phyloP scores from a whole-genome alignment of 2,113 vertebrate species.

The Eublepharis macularius region DNA sequence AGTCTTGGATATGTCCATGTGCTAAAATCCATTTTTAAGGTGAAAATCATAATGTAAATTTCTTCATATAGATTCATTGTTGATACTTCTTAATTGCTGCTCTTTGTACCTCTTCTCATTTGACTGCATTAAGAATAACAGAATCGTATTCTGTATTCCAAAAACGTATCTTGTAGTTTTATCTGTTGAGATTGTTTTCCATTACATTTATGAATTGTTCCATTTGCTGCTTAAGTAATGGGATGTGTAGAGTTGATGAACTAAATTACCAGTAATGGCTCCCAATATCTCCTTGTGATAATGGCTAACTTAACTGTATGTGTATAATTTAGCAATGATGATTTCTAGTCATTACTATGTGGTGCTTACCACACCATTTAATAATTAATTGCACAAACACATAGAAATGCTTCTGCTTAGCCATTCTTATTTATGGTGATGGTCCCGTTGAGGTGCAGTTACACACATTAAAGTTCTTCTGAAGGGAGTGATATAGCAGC shows the following conservation, averaged over 20 bases:
- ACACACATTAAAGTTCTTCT: not conserved
- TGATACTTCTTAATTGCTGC: not conserved
- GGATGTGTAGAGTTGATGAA: not conserved
- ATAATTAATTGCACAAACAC: not conserved
- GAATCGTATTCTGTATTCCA: not conserved
- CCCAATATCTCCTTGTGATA: not conserved
- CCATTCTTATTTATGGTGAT: not conserved
- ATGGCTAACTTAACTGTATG: not conserved
- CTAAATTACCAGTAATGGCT: not conserved
- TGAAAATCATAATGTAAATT: not conserved
- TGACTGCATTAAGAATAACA: not conserved
- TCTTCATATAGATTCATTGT: not conserved
- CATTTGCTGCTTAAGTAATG: not conserved
- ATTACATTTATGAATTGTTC: not conserved
- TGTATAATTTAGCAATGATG: not conserved
- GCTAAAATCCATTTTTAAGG: not conserved
- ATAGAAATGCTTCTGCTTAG: not conserved
- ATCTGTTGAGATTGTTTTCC: not conserved
- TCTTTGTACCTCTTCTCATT: not conserved
- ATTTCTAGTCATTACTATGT: not conserved
- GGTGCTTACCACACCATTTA: not conserved
- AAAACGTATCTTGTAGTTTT: not conserved
- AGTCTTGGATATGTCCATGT: not conserved
- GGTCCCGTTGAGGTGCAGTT: not conserved
- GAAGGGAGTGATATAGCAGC: not conserved